Conservation (phyloP, 2,113 vertebrate species). For the Bostrychus sinensis region DNA sequence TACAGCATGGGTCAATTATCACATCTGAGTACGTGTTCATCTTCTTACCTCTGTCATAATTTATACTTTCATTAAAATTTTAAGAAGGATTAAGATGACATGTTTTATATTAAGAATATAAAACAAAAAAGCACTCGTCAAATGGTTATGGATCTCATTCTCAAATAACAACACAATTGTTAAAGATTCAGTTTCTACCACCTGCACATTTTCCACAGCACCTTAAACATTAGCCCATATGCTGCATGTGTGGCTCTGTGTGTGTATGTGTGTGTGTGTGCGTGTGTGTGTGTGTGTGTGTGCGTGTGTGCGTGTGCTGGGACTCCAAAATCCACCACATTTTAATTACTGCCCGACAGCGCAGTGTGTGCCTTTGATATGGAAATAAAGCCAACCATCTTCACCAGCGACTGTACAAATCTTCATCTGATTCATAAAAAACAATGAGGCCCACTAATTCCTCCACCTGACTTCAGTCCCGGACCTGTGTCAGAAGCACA, state of each 20-base stretch:
- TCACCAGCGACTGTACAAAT: slow-evolving; percentile 91
- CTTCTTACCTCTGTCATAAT: slow-evolving; percentile 3
- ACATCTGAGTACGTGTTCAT: background rate
- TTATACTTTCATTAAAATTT: background rate
- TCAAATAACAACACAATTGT: slow-evolving; percentile 88
- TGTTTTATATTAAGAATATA: background rate
- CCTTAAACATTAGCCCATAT: slow-evolving; percentile 81
- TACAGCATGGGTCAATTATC: slow-evolving; percentile 58
- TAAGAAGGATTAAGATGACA: background rate
- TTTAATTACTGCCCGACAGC: slow-evolving; percentile 97
- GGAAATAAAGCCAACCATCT: slow-evolving; percentile 92
- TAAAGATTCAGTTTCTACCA: slow-evolving; percentile 93
- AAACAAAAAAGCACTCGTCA: background rate
- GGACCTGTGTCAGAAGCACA: slow-evolving; percentile 63
- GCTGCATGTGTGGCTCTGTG: slow-evolving; percentile 31
- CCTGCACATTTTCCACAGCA: slow-evolving; percentile 86
- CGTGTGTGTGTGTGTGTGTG: slow-evolving; percentile 34
- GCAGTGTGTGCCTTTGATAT: slow-evolving; percentile 96
- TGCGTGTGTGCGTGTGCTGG: slow-evolving; percentile 32
- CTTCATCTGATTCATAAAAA: slow-evolving; percentile 98
- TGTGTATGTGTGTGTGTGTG: slow-evolving; percentile 45
- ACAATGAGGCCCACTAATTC: slow-evolving; percentile 89
- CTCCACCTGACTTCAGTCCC: slow-evolving; percentile 92
- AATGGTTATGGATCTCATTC: slow-evolving; percentile 79
- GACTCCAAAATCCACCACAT: slow-evolving; percentile 91